Conservation (phyloP, 2,888 invertebrate genomes). For the Scaptomyza flava region DNA sequence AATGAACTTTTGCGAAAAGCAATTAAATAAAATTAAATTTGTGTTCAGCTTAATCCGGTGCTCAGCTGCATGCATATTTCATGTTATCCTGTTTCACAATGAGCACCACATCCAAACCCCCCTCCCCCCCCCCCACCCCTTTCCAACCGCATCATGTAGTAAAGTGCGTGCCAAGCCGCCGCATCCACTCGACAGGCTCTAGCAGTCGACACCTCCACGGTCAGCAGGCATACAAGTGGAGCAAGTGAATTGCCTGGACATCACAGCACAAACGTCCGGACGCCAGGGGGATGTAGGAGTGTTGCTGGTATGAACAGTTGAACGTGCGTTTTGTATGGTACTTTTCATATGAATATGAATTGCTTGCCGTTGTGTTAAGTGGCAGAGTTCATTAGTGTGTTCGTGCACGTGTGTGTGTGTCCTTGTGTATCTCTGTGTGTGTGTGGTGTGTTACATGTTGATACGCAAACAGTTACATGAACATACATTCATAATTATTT, state of each 20-base stretch:
- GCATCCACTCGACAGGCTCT: conserved; percentile 71
- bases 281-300: not conserved
- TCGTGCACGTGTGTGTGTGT: not conserved
- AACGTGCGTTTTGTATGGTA: conserved; percentile 61
- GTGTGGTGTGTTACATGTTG: not conserved
- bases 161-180: conserved; percentile 72
- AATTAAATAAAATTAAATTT: conserved; percentile 78
- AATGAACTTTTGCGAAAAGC: conserved; percentile 79
- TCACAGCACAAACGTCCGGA: conserved; percentile 24
- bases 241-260: conserved; percentile 53
- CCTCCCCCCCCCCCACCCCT: too few relatives aligned
- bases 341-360: conserved; percentile 78
- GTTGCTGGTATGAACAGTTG: conserved; percentile 32
- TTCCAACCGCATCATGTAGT: conserved; percentile 11
- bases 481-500: not conserved
- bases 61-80: conserved; percentile 77
- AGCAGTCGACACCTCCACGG: conserved; percentile 64
- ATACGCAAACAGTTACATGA: conserved; percentile 13
- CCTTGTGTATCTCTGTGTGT: not conserved
- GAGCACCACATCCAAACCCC: conserved; percentile 9
- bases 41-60: conserved; percentile 70
- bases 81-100: conserved; percentile 64
- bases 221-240: conserved; percentile 52
- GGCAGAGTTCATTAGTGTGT: conserved; percentile 59
- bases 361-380: conserved; percentile 76